A percentile compares a stretch with the other conserved stretches of the same genome.
phyloP scores from a whole-genome alignment of 1,140 invertebrate species.

The Drosophila pseudoananassae region DNA sequence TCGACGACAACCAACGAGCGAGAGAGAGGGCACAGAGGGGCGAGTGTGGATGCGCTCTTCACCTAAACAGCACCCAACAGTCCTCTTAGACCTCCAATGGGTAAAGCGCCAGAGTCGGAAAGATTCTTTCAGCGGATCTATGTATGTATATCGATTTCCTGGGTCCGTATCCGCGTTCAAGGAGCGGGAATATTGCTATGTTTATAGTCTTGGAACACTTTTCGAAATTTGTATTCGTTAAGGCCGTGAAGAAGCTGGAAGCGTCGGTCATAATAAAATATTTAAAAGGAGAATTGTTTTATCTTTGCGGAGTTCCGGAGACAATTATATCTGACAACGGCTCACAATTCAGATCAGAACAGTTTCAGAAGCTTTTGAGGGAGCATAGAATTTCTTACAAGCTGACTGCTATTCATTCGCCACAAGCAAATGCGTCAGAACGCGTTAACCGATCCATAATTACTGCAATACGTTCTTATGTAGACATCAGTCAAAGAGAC shows the following conservation, averaged over 20 bases:
- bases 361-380: background rate
- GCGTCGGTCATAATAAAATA: conserved; percentile 8
- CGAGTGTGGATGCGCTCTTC: no score
- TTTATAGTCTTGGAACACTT: no score
- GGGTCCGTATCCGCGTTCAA: no score
- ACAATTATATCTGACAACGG: conserved; percentile 7
- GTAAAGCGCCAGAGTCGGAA: no score
- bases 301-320: conserved; percentile 4
- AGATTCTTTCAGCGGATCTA: no score
- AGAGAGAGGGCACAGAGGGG: no score
- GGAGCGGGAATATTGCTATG: no score
- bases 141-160: no score
- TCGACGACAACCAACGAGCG: no score
- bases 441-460: background rate
- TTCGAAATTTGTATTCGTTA: conserved; percentile 29
- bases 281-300: background rate
- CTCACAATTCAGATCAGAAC: background rate
- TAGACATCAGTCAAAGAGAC: background rate
- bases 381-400: background rate
- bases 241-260: conserved; percentile 18
- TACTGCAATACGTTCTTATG: background rate
- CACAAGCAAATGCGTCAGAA: conserved; percentile 6
- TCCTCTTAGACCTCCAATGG: no score
- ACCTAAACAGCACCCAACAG: no score
- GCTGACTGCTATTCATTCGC: conserved; percentile 3